Percentiles rank a stretch among this genome's conserved stretches.
Evolutionary conservation across 2,797 vertebrate species (phyloP).

Genomic region (Cirrhinus mrigala): DNA sequence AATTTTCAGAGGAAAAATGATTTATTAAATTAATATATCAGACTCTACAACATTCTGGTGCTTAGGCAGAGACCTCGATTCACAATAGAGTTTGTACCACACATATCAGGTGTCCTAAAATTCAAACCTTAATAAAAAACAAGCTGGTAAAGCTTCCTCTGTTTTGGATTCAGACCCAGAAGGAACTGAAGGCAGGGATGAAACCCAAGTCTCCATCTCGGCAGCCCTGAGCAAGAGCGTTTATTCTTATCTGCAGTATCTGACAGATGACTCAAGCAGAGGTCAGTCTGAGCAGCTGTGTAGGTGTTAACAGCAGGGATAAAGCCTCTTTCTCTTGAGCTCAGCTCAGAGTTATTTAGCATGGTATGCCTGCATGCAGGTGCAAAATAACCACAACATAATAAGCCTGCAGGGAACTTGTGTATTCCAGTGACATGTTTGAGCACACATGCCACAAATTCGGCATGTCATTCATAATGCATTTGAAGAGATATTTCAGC

Average conservation of each 20-base stretch:
- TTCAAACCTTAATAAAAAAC: not conserved
- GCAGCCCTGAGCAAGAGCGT: constrained; percentile 12
- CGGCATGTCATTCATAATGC: not conserved
- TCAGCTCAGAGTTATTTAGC: constrained; percentile 16
- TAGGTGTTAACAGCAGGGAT: constrained; percentile 44
- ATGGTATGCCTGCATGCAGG: constrained; percentile 23
- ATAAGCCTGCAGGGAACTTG: not conserved
- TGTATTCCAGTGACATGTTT: not conserved
- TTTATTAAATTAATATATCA: not conserved
- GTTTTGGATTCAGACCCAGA: constrained; percentile 10
- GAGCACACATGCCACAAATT: not conserved
- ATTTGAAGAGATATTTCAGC: no score
- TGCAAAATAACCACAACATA: constrained; percentile 39
- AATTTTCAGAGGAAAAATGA: not conserved
- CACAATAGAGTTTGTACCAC: not conserved
- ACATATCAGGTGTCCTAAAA: not conserved
- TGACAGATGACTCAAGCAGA: constrained; percentile 45
- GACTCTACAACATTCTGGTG: not conserved
- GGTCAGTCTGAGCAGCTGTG: constrained; percentile 36
- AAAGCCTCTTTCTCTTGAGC: constrained; percentile 21
- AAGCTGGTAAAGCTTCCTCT: not conserved
- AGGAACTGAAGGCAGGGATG: not conserved
- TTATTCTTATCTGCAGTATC: constrained; percentile 36
- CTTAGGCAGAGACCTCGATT: not conserved
- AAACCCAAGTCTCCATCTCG: constrained; percentile 34